Base-by-base conservation (phyloP, 2,113 vertebrate genomes). In the Scomber japonicus region DNA sequence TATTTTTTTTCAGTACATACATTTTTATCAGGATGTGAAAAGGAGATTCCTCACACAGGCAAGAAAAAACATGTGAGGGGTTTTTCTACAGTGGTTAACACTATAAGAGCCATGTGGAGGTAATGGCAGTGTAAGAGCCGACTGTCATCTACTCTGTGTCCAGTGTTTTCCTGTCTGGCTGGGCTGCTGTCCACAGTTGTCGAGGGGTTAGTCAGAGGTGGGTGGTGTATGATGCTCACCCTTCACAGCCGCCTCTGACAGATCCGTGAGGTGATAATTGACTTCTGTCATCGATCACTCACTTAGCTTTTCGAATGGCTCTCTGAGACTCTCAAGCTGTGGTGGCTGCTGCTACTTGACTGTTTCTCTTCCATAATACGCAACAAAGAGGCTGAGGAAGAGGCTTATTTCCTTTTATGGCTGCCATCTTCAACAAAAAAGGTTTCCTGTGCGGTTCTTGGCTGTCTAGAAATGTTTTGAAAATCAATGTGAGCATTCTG, bases 221-320 rank as follows among this genome's bases (percentile, higher is more conserved):
- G 86, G 81, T 24, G 81, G 76, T 65, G 81, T 69, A 72, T 19
- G 81, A 76, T 14, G 71, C 67, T 81, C 66, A 3, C 75, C 83
- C 73, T 19, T 73, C 83, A 69, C 84, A 44, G 84, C 51, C 70
- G 14, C 84, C 82, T 73, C 79, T 76, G 81, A 86, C 90, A 88
- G 81, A 87, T 86, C 63, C 24, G 56, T 54, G 59, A 93, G 90
- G 88, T 88, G 91, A 93, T 93, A 94, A 94, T 91, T 91, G 90
- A 94, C 86, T 94, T 89, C 81, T 93, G 90, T 91, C 93, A 91
- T 91, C 83, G 81, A 91, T 94, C 88, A 81, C 87, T 88, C 81
- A 85, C 85, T 75, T 78, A 77, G 90, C 70, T 89, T 83, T 85
- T 91, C 80, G 80, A 79, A 91, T 79, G 79, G 80, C 80, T 89